Conservation (phyloP, 1,140 invertebrate species). For the fruit fly (Drosophila melanogaster) region DNA sequence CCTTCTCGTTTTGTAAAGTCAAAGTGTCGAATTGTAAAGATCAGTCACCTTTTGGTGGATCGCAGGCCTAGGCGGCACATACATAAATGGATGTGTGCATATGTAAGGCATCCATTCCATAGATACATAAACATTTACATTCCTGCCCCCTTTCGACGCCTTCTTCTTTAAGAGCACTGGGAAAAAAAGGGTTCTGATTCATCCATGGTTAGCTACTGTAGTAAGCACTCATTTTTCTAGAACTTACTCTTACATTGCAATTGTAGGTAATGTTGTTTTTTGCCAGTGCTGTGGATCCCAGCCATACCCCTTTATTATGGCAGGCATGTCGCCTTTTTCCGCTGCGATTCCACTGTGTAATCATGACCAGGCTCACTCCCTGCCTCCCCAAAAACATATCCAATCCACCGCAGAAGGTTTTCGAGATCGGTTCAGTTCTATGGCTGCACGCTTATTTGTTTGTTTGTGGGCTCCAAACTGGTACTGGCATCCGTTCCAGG, state of each 20-base stretch:
- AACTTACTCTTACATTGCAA: no score
- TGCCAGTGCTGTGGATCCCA: constrained; percentile 14
- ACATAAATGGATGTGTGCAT: constrained; percentile 49
- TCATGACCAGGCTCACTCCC: constrained; percentile 54
- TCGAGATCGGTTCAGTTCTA: constrained; percentile 36
- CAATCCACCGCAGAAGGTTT: constrained; percentile 7
- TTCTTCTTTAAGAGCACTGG: constrained; percentile 5
- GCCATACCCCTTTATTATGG: constrained; percentile 72
- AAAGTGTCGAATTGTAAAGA: constrained; percentile 82
- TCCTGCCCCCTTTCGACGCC: constrained; percentile 21
- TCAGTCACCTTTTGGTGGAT: constrained; percentile 73
- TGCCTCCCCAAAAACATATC: constrained; percentile 14
- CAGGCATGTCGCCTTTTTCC: constrained; percentile 69
- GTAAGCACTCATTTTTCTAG: no score
- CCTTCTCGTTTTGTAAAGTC: constrained; percentile 64
- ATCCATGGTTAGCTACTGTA: no score
- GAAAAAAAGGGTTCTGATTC: not conserved
- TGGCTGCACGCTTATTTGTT: constrained; percentile 80
- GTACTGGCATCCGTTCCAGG: constrained; percentile 56
- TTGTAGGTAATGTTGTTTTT: not conserved
- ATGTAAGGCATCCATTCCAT: constrained; percentile 52
- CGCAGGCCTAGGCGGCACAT: constrained; percentile 37
- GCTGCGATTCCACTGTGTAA: constrained; percentile 61
- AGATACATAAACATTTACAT: constrained; percentile 74
- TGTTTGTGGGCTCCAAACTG: constrained; percentile 78